Evolutionary conservation across 2,797 vertebrate species (phyloP), one percentile per base, ranked within the genome.

Genomic region (Spondyliosoma cantharus): DNA sequence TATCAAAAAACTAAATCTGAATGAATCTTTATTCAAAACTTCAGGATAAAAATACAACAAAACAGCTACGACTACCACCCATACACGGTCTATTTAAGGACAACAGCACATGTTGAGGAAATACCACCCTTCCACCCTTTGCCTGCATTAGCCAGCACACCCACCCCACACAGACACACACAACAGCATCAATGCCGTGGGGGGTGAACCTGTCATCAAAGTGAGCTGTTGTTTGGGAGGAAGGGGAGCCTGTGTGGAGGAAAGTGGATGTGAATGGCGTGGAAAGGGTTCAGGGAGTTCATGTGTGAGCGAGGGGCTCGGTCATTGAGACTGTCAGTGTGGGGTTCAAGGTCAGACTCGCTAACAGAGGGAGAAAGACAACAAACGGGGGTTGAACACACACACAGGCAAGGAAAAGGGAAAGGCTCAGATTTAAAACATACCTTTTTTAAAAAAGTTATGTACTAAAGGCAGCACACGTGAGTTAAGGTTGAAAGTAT

Each of bases 341-440:
- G 64, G 82, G 90, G 93, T 91, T 94, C 91, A 93, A 93, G 94
- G 94, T 93, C 89, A 90, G 65, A 74, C 62, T 75, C 77, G 60
- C 75, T 68, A 65, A 72, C 56, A 70, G 82, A 66, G 71, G 19
- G 64, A 73, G 58, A 72, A 84, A 56, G 54, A 74, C 37, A 54
- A n/a, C 71, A 61, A 72, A 61, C 22, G 2, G 25, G 16, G 43
- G 45, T 20, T 42, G 43, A 60, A 71, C 7, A 17, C 27, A 56
- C 37, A 63, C 37, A 37, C 37, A 37, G 74, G 43, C 19, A 63
- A 37, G 14, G 43, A 32, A 72, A 73, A 52, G 66, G 68, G 32
- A 65, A 58, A 66, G 5, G 27, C 27, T 78, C n/a, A n/a, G 54
- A 58, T 82, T 25, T 11, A 20, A 64, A 77, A 67, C 32, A 54